Base-by-base conservation (phyloP, 2,113 vertebrate species). In the Eretmochelys imbricata region DNA sequence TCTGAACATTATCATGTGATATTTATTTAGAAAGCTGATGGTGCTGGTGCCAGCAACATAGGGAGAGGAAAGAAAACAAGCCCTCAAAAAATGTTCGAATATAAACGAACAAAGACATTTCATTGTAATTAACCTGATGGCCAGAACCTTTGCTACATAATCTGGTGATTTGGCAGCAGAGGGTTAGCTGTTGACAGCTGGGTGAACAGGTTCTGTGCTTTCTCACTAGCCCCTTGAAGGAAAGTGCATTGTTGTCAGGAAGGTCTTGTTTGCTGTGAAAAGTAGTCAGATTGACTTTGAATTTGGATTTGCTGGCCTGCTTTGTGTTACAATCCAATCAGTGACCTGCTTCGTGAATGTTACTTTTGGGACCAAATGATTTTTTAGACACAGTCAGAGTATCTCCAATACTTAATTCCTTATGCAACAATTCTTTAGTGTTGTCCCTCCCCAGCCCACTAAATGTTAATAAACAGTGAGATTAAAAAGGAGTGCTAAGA, bases 261-360 rank as follows among this genome's bases (percentile, higher is more conserved):
- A 91, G 42, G 75, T 82, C 93, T 96, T 57, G 90, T 96, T 96
- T 92, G 87, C 78, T 85, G 57, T 78, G 93, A 87, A 85, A 91
- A 94, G 88, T 24, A 11, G 12, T 11, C 94, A 57, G 79, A 13
- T 72, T 57, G 13, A 2, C 92, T 91, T 83, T 7, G 12, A 88
- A 81, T 49, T 10, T 0, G 83, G 80, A 48, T 81, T 96, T 93
- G 76, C 62, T 89, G 89, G 85, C 78, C 93, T 0, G 10, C 83
- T 91, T 82, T 5, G 42, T 13, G 2, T 5, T 89, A 94, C 83
- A 62, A 75, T 83, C 84, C 89, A 90, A 97, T 96, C 95, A 94
- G 96, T 97, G 91, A 48, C 83, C 92, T 89, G 76, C 90, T 93
- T 91, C 72, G 94, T 82, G 54, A 53, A 51, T 87, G 78, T 95